phyloP scores from a whole-genome alignment of 2,888 invertebrate species.

The Mesorhabditis belari region DNA sequence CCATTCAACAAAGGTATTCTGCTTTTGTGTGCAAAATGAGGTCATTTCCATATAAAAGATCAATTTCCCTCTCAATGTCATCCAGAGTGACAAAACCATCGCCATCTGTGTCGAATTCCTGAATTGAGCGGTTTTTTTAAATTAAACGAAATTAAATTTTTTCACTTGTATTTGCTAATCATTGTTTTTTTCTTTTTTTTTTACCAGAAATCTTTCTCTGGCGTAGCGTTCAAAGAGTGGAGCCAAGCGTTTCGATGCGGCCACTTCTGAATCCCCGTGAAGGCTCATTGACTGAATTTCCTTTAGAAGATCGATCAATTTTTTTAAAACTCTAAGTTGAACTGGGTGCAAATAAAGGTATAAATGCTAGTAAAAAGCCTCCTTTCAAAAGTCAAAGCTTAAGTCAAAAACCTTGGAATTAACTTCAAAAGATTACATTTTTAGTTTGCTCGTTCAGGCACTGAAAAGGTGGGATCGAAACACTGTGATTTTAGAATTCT shows the following conservation, averaged over 20 bases:
- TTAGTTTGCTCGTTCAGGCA: no score
- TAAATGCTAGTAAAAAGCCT: not conserved
- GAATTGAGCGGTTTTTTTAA: conserved; percentile 7
- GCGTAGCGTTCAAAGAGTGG: not conserved
- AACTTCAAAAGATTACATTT: no score
- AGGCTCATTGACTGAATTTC: not conserved
- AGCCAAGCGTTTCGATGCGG: not conserved
- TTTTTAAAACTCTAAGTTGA: no score
- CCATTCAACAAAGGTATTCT: no score
- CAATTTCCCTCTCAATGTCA: conserved; percentile 26
- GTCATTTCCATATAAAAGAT: not conserved
- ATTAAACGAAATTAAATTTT: not conserved
- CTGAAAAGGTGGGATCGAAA: no score
- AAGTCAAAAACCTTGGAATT: no score
- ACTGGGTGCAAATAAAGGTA: no score
- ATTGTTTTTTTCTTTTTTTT: not conserved
- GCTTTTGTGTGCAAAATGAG: no score
- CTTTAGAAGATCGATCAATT: not conserved
- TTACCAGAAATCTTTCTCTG: not conserved
- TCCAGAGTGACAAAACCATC: conserved; percentile 40
- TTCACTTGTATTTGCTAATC: not conserved
- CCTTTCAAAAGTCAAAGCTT: not conserved
- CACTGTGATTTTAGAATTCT: no score
- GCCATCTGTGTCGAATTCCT: conserved; percentile 31
- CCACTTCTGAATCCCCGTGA: not conserved